phyloP scores from a whole-genome alignment of 2,113 vertebrate genomes.

The Columba livia region DNA sequence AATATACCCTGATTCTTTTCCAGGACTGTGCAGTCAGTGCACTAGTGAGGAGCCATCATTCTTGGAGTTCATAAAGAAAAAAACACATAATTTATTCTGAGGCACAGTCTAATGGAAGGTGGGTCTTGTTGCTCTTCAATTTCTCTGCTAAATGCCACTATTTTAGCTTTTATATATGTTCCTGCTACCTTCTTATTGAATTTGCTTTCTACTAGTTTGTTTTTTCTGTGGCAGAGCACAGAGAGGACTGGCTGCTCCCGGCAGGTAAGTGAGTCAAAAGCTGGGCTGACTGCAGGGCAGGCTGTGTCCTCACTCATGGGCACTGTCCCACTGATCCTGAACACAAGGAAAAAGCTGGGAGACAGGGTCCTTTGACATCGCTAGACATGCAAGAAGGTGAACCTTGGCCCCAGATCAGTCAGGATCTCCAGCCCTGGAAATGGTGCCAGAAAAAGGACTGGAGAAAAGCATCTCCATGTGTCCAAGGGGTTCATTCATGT shows the following conservation, averaged over 20 bases:
- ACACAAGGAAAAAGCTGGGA: not conserved
- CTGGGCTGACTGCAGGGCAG: not conserved
- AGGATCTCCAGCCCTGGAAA: not conserved
- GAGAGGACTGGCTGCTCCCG: not conserved
- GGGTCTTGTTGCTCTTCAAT: not conserved
- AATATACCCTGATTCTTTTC: not conserved
- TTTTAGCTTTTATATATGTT: not conserved
- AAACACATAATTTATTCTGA: not conserved
- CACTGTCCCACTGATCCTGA: not conserved
- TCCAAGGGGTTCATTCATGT: not conserved
- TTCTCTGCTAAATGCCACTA: not conserved
- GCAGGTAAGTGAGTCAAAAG: not conserved
- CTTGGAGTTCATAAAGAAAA: not conserved
- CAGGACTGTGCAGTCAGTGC: not conserved
- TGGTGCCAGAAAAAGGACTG: not conserved
- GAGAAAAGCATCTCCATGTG: accelerated
- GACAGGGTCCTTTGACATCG: not conserved
- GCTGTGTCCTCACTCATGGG: not conserved
- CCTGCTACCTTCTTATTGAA: not conserved
- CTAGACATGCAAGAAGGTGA: not conserved
- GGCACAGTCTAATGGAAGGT: not conserved
- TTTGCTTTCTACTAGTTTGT: not conserved
- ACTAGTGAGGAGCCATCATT: not conserved
- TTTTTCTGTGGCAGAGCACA: accelerated
- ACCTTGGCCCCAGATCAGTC: not conserved